phyloP scores from a whole-genome alignment of 2,888 invertebrate species.

The Tipula lateralis region DNA sequence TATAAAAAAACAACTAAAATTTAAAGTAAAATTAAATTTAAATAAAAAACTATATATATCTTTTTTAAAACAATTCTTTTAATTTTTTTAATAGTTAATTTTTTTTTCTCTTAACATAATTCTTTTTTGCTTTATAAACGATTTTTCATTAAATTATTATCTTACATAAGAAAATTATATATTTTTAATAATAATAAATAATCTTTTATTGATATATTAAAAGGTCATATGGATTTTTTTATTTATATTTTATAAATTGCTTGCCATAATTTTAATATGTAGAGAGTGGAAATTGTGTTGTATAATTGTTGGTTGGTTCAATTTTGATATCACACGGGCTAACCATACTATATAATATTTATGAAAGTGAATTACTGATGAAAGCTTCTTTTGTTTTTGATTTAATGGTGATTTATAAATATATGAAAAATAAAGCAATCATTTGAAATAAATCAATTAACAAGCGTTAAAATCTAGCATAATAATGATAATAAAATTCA shows the following conservation, averaged over 20 bases:
- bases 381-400: not conserved
- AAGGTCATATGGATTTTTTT: not conserved
- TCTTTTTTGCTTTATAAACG: constrained; percentile 11
- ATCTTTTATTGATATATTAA: not conserved
- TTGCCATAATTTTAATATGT: not conserved
- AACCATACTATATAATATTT: not conserved
- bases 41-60: constrained; percentile 14
- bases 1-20: not conserved
- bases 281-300: not conserved
- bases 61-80: constrained; percentile 21
- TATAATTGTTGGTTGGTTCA: not conserved
- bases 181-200: constrained; percentile 3
- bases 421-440: not conserved
- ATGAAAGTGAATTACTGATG: not conserved
- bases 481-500: constrained; percentile 24
- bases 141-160: not conserved
- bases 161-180: not conserved
- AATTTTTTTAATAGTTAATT: constrained; percentile 7
- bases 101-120: constrained; percentile 14
- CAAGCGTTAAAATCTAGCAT: not conserved
- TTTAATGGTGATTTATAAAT: not conserved
- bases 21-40: not conserved
- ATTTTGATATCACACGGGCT: not conserved
- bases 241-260: not conserved
- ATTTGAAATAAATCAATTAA: not conserved